A percentile compares a stretch with the other conserved stretches of the same genome.
These are phyloP conservation scores for Camptogramma bilineatum DNA, from an alignment of 2,888 invertebrate genomes.

Conservation along the genomic window DNA sequence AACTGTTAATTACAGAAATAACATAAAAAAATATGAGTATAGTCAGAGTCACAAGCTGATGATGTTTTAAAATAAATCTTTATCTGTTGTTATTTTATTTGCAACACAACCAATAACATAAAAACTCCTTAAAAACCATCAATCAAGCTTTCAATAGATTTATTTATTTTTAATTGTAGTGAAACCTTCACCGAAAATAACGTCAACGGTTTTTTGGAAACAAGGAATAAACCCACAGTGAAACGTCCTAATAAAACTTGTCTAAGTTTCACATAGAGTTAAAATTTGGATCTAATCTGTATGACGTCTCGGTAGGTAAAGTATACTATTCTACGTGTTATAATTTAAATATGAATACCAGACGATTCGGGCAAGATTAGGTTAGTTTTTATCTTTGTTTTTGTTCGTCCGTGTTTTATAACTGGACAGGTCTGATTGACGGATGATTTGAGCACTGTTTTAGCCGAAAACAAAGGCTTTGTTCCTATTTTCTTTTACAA, in stretches of 20 bases:
- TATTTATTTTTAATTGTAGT: no score
- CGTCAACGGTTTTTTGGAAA: neutral
- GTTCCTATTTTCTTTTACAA: neutral
- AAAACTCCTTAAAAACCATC: no score
- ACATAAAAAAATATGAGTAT: no score
- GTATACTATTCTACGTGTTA: slow-evolving; percentile 5
- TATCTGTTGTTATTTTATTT: no score
- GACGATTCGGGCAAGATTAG: neutral
- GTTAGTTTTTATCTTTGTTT: slow-evolving; percentile 1
- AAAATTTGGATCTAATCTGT: slow-evolving; percentile 34
- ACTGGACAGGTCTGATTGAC: neutral
- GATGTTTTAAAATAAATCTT: no score
- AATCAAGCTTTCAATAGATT: no score
- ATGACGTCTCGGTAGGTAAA: slow-evolving; percentile 12
- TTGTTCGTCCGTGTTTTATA: neutral
- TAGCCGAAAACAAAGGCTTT: neutral
- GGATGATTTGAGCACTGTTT: neutral
- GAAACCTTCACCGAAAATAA: neutral
- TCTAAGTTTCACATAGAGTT: slow-evolving; percentile 33
- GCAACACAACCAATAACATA: no score
- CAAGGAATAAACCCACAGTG: no score
- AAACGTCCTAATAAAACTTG: slow-evolving; percentile 1
- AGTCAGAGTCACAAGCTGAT: no score
- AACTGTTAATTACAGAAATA: no score
- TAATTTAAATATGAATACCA: slow-evolving; percentile 8